Evolutionary conservation across 1,140 invertebrate genomes (phyloP).

Genomic region (Caenorhabditis brenneri): DNA sequence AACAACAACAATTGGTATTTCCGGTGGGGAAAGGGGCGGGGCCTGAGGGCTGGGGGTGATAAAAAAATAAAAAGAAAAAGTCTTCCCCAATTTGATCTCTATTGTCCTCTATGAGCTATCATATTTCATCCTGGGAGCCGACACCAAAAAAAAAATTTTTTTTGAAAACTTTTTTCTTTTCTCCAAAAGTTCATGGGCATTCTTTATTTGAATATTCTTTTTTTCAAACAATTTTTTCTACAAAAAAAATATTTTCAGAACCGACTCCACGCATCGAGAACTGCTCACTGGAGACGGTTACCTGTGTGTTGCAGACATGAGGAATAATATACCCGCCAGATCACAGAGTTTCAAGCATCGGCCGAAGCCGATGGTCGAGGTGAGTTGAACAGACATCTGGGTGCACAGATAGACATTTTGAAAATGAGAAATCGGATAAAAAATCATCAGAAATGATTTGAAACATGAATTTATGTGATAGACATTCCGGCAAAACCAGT

Average conservation of each 20-base stretch:
- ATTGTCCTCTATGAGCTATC: not conserved
- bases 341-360: conserved; percentile 50
- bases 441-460: no score
- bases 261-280: not conserved
- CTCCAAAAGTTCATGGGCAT: not conserved
- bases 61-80: not conserved
- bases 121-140: not conserved
- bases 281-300: not conserved
- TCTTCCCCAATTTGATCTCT: not conserved
- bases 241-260: not conserved
- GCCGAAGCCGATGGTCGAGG: conserved; percentile 47
- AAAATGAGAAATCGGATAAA: no score
- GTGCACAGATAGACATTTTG: not conserved
- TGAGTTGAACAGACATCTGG: not conserved
- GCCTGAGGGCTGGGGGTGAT: not conserved
- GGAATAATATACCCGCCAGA: not conserved
- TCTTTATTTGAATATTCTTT: not conserved
- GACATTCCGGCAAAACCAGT: no score
- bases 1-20: no score
- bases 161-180: not conserved
- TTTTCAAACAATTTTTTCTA: no score
- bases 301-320: not conserved
- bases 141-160: not conserved
- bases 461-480: no score
- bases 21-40: not conserved